A percentile compares a stretch with the other conserved stretches of the same genome.
Evolutionary conservation across 2,888 invertebrate species (phyloP).

Genomic region (Polyploca ridens): DNA sequence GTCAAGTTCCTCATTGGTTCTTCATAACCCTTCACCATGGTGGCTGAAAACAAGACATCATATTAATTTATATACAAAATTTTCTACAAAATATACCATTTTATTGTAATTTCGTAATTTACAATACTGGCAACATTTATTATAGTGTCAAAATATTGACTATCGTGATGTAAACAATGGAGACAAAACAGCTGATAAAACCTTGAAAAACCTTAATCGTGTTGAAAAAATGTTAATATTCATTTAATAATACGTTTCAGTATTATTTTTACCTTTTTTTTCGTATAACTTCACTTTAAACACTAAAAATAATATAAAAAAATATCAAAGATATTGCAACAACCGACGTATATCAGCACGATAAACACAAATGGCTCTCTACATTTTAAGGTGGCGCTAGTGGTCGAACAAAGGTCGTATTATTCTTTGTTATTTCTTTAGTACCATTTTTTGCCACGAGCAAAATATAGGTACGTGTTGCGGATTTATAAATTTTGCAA

Average conservation of each 20-base stretch:
- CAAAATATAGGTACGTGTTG: background rate
- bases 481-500: background rate
- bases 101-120: background rate
- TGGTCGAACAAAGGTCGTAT: background rate
- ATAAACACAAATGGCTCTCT: background rate
- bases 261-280: background rate
- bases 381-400: slow-evolving; percentile 3
- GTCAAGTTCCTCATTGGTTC: slow-evolving; percentile 87
- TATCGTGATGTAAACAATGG: background rate
- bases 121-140: background rate
- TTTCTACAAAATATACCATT: background rate
- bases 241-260: background rate
- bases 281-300: background rate
- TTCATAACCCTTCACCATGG: slow-evolving; percentile 62
- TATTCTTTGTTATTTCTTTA: background rate
- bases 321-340: background rate
- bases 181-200: background rate
- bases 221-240: background rate
- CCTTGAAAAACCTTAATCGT: background rate
- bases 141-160: background rate
- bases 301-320: background rate
- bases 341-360: background rate
- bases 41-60: slow-evolving; percentile 51
- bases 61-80: slow-evolving; percentile 1
- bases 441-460: background rate